Base-by-base conservation (phyloP, 2,888 invertebrate species). In the Microdon myrmicae region DNA sequence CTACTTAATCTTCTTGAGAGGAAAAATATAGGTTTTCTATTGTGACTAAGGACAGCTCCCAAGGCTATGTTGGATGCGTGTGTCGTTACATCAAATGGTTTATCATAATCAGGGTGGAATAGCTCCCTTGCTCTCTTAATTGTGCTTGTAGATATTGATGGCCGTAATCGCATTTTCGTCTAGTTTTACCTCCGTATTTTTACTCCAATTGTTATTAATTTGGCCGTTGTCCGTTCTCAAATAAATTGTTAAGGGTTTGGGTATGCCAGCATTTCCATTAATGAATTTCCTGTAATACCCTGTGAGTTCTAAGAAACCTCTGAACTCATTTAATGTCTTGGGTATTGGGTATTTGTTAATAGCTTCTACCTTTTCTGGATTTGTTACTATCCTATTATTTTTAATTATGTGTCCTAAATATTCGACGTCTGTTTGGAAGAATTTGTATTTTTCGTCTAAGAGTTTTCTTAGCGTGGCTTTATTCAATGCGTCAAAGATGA, bases 161-260 rank as follows among this genome's bases (percentile, higher is more conserved):
- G 54, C 43, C 22, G 48, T n/a, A 4, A 56, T 20, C 29, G 32
- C 34, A 6, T 31, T 26, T 17, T 44, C 38, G 14, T 56, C 28
- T 5, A 60, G 31, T 5, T 37, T 32, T 10, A 67, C 34, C 8
- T 8, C 5, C n/a, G 19, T 35, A 13, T 49, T 56, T 16, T 39
- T 51, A 13, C 20, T 47, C 9, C 31, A 32, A 7, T 37, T 20
- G 14, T 47, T 47, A 2, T 35, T 44, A 2, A 45, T 19, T 28
- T 25, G 26, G 6, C 58, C 58, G n/a, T 53, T 43, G 25, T 64
- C 56, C 9, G 53, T 53, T 28, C 23, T 51, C 9, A 56, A 20
- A 14, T 31, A 23, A 13, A 34, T 16, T 8, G 39, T 45, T 14
- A 64, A 23, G 8, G 56, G 55, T 20, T 56, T 44, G 8, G 29